phyloP scores from a whole-genome alignment of 1,140 invertebrate species.

The Conus ventricosus region DNA sequence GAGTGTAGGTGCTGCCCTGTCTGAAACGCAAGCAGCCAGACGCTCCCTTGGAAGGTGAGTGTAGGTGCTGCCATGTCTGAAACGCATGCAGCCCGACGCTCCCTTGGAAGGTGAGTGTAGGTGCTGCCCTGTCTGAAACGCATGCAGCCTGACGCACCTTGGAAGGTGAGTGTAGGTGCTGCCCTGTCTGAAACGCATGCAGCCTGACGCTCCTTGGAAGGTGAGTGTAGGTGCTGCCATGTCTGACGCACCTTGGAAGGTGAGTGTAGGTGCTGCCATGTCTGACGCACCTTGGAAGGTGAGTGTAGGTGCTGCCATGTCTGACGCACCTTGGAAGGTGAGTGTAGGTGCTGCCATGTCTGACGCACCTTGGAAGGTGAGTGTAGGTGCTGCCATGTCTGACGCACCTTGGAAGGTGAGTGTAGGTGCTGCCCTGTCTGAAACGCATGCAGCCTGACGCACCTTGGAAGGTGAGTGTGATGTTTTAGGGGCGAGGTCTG shows the following conservation, averaged over 20 bases:
- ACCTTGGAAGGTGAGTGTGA: too few relatives aligned
- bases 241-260: slow-evolving; percentile 74
- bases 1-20: slow-evolving; percentile 74
- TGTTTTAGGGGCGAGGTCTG: too few relatives aligned
- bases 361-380: slow-evolving; percentile 74
- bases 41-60: slow-evolving; percentile 74
- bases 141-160: slow-evolving; percentile 46
- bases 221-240: slow-evolving; percentile 77
- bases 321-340: slow-evolving; percentile 74
- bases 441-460: too few relatives aligned
- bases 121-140: slow-evolving; percentile 75
- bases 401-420: slow-evolving; percentile 74
- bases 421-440: slow-evolving; percentile 27
- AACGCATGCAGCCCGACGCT: slow-evolving; percentile 7
- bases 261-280: slow-evolving; percentile 77
- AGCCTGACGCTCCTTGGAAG: slow-evolving; percentile 65
- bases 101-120: slow-evolving; percentile 75
- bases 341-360: slow-evolving; percentile 76
- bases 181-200: slow-evolving; percentile 70
- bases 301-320: slow-evolving; percentile 77
- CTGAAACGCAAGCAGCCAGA: slow-evolving; percentile 54
- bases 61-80: slow-evolving; percentile 76
- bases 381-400: slow-evolving; percentile 77
- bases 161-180: slow-evolving; percentile 77
- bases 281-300: slow-evolving; percentile 73